Percentiles rank a stretch among this genome's conserved stretches.
Evolutionary conservation across 2,888 invertebrate genomes (phyloP).

Genomic region (Drosophila seclusa): DNA sequence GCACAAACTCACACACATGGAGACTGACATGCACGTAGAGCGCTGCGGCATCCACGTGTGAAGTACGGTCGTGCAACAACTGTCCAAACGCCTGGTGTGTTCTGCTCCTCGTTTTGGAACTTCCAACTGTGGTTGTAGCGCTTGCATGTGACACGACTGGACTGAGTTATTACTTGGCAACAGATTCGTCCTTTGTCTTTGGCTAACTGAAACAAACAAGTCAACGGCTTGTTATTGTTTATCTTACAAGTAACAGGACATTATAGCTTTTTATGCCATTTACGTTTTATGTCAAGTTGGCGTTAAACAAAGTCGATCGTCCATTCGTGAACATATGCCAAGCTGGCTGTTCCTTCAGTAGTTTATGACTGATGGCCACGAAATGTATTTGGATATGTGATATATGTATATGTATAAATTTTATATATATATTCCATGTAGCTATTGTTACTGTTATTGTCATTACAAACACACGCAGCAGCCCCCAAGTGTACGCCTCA

Average conservation of each 20-base stretch:
- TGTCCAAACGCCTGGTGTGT: conserved; percentile 47
- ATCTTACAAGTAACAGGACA: conserved; percentile 69
- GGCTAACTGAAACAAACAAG: conserved; percentile 51
- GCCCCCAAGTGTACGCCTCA: conserved; percentile 43
- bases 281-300: conserved; percentile 72
- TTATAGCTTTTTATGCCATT: conserved; percentile 79
- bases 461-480: conserved; percentile 61
- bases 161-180: conserved; percentile 59
- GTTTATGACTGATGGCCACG: conserved; percentile 75
- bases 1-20: background rate
- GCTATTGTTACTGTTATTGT: conserved; percentile 35
- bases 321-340: conserved; percentile 41
- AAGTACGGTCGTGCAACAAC: conserved; percentile 48
- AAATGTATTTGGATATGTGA: conserved; percentile 58
- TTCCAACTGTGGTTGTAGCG: conserved; percentile 1
- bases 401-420: conserved; percentile 39
- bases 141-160: conserved; percentile 68
- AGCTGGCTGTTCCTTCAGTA: conserved; percentile 42
- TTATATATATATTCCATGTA: conserved; percentile 11
- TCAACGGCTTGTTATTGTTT: conserved; percentile 72
- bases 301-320: conserved; percentile 53
- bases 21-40: conserved; percentile 7
- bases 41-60: conserved; percentile 28
- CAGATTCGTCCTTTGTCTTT: conserved; percentile 50
- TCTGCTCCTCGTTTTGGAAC: conserved; percentile 20